Evolutionary conservation across 2,888 invertebrate species (phyloP).

Genomic region (Apocheima hispidaria): DNA sequence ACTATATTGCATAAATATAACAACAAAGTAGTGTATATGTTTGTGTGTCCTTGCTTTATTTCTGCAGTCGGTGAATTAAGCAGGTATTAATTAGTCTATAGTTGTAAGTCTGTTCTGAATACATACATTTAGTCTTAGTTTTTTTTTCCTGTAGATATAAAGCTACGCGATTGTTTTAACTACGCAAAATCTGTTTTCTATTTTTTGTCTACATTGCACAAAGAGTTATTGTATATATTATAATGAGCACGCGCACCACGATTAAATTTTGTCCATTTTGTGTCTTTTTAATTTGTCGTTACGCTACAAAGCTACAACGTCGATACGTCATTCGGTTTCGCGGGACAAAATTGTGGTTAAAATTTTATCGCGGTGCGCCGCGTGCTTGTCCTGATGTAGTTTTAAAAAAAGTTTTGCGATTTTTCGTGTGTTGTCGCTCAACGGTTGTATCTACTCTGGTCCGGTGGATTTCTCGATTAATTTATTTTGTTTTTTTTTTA

Average conservation of each 20-base stretch:
- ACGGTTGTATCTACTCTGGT: too few relatives aligned
- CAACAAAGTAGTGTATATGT: neutral
- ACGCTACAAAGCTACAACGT: too few relatives aligned
- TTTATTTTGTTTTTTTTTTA: slow-evolving; percentile 5
- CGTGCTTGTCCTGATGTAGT: too few relatives aligned
- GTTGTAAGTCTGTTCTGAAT: slow-evolving; percentile 13
- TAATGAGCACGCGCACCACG: too few relatives aligned
- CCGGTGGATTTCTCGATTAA: neutral
- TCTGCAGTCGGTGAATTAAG: neutral
- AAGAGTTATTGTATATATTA: too few relatives aligned
- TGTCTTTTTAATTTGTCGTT: too few relatives aligned
- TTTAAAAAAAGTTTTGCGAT: neutral
- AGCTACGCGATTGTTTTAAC: neutral
- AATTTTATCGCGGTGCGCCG: too few relatives aligned
- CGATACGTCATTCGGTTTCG: too few relatives aligned
- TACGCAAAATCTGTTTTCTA: neutral
- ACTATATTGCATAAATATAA: neutral
- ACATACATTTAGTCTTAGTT: neutral
- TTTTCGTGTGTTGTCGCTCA: neutral
- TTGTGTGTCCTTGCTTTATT: neutral
- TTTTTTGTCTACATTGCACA: too few relatives aligned
- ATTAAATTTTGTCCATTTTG: too few relatives aligned
- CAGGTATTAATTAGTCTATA: neutral
- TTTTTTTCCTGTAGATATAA: neutral
- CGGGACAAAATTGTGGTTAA: too few relatives aligned